Percentiles rank a stretch among this genome's conserved stretches.
phyloP scores from a whole-genome alignment of 2,888 invertebrate species.

The Cordilura impudica region DNA sequence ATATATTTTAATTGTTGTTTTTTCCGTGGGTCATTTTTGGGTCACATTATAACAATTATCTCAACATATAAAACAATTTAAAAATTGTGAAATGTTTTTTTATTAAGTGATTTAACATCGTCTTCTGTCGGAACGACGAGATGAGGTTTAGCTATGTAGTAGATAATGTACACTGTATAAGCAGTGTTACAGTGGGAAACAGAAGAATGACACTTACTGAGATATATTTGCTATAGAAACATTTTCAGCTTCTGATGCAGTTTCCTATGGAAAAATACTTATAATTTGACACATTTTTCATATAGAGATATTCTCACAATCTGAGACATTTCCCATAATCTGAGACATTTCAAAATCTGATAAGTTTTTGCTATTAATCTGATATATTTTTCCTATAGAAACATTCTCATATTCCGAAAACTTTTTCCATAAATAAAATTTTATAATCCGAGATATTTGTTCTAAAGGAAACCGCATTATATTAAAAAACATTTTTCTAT shows the following conservation, averaged over 20 bases:
- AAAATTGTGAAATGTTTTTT: conserved; percentile 52
- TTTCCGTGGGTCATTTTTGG: conserved; percentile 56
- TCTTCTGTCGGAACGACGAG: conserved; percentile 44
- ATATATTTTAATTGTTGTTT: conserved; percentile 13
- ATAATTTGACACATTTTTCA: too few relatives aligned
- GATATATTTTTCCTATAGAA: too few relatives aligned
- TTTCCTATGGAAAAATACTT: too few relatives aligned
- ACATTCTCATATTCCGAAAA: too few relatives aligned
- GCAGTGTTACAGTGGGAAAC: conserved; percentile 3
- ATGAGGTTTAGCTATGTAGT: conserved; percentile 12
- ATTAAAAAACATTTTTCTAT: too few relatives aligned
- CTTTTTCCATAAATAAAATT: too few relatives aligned
- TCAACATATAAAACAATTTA: conserved; percentile 60
- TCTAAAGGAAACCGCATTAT: too few relatives aligned
- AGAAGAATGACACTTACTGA: neutral
- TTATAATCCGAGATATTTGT: too few relatives aligned
- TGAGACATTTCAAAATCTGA: too few relatives aligned
- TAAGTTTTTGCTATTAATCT: too few relatives aligned
- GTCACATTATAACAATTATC: conserved; percentile 59
- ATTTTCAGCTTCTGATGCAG: neutral
- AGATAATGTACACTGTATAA: neutral
- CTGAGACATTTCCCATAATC: too few relatives aligned
- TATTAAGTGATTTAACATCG: conserved; percentile 41
- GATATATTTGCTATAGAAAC: neutral
- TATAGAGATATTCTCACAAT: neutral